A percentile compares a stretch with the other conserved stretches of the same genome.
phyloP scores from a whole-genome alignment of 2,888 invertebrate genomes.

The Hydrotaea diabolus region DNA sequence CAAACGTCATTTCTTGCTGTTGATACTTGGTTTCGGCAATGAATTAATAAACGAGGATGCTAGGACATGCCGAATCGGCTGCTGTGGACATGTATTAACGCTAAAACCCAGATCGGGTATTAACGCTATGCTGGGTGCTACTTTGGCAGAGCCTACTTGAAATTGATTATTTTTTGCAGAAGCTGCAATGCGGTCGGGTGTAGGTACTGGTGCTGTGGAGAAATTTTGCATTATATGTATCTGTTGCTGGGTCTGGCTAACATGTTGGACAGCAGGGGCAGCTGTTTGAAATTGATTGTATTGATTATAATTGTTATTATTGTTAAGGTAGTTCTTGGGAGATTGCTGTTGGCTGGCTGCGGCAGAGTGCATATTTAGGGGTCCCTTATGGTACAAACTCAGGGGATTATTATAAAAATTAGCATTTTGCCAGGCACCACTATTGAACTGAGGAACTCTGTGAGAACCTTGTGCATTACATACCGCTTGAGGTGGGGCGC shows the following conservation, averaged over 20 bases:
- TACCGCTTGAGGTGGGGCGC: slow-evolving; percentile 74
- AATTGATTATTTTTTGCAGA: slow-evolving; percentile 69
- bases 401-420: slow-evolving; percentile 79
- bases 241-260: slow-evolving; percentile 71
- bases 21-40: slow-evolving; percentile 77
- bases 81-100: too few species aligned
- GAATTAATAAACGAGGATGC: slow-evolving; percentile 78
- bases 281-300: slow-evolving; percentile 59
- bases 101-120: slow-evolving; percentile 83
- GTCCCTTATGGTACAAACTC: slow-evolving; percentile 76
- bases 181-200: slow-evolving; percentile 57
- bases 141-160: slow-evolving; percentile 75
- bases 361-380: slow-evolving; percentile 50
- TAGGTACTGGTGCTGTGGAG: slow-evolving; percentile 74
- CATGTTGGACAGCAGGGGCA: slow-evolving; percentile 50
- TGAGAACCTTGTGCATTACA: background rate
- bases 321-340: slow-evolving; percentile 57
- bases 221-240: slow-evolving; percentile 79
- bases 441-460: slow-evolving; percentile 76
- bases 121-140: slow-evolving; percentile 81
- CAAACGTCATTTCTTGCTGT: slow-evolving; percentile 80
- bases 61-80: too few species aligned
- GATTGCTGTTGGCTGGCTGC: slow-evolving; percentile 54
- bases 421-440: slow-evolving; percentile 79
- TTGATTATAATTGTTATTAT: slow-evolving; percentile 62